A percentile compares a stretch with the other conserved stretches of the same genome.
Conservation (phyloP, 2,797 vertebrate genomes). For the Hybognathus amarus region DNA sequence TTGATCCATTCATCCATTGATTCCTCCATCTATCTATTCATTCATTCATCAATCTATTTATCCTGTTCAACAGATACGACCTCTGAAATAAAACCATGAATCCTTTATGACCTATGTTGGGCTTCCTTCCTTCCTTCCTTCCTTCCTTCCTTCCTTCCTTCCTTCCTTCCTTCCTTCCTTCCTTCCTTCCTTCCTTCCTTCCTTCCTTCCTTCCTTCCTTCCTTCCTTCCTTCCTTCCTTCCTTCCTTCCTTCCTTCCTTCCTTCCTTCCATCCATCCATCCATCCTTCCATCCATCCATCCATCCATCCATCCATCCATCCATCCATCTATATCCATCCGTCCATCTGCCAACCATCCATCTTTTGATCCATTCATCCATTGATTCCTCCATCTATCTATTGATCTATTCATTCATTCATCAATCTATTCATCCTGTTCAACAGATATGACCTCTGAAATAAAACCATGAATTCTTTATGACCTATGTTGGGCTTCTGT, state of each 20-base stretch:
- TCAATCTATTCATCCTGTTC: background rate
- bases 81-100: background rate
- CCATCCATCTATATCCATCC: background rate
- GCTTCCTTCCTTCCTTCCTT: no score
- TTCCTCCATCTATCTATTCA: fast-evolving
- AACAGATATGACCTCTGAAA: background rate
- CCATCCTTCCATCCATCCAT: background rate
- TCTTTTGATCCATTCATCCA: background rate
- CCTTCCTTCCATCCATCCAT: fast-evolving
- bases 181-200: no score
- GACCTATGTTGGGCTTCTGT: background rate
- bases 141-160: no score
- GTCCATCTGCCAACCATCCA: background rate
- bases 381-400: background rate
- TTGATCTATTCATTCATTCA: fast-evolving
- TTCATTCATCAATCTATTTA: fast-evolving
- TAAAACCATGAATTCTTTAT: background rate
- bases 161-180: no score
- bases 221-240: no score
- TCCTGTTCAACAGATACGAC: background rate
- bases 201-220: no score
- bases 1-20: fast-evolving
- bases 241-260: no score
- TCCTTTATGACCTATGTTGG: background rate
- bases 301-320: fast-evolving